Conservation (phyloP, 2,797 vertebrate genomes). For the Synaphobranchus kaupii region DNA sequence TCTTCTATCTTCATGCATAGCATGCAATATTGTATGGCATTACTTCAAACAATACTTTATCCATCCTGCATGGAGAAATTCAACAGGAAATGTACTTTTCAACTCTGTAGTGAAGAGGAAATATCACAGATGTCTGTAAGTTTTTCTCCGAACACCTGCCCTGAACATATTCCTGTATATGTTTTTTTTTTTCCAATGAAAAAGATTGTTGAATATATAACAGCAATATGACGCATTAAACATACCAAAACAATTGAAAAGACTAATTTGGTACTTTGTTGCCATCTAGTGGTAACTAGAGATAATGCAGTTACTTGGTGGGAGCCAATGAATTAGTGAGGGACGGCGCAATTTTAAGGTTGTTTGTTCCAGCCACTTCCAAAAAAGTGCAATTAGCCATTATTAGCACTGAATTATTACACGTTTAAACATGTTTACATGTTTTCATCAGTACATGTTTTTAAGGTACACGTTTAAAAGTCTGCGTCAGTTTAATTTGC, state of each 20-base stretch:
- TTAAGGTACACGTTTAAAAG: not conserved
- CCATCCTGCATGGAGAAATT: not conserved
- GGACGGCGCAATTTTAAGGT: not conserved
- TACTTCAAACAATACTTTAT: not conserved
- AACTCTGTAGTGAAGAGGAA: not conserved
- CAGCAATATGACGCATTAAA: not conserved
- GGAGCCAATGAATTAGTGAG: not conserved
- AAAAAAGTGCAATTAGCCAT: not conserved
- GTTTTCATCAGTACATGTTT: not conserved
- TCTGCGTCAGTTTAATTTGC: not conserved
- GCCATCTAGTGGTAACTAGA: not conserved
- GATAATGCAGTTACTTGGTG: not conserved
- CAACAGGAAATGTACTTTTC: conserved; percentile 7
- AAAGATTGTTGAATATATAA: not conserved
- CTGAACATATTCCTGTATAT: not conserved
- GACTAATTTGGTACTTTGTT: not conserved
- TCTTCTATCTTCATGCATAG: not conserved
- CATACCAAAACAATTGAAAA: not conserved
- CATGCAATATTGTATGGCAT: conserved; percentile 13
- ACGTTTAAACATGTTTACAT: not conserved
- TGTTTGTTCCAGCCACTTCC: not conserved
- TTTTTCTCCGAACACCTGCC: not conserved
- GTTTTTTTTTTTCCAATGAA: not conserved
- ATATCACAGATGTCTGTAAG: not conserved
- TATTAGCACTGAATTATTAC: not conserved